Conservation (phyloP, 2,797 vertebrate genomes). For the Taenioides sp. region DNA sequence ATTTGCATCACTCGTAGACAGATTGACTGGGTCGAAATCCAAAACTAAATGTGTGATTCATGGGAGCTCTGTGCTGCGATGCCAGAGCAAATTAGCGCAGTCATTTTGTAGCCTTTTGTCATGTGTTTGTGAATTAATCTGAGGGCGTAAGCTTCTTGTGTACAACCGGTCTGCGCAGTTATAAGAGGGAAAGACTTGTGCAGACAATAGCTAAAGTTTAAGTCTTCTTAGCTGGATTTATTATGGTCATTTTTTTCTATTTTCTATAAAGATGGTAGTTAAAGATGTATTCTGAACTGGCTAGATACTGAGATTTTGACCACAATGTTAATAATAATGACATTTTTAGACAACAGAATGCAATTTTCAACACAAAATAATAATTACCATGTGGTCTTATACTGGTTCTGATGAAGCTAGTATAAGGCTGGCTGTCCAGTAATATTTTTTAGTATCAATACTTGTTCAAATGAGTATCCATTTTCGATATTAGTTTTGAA, state of each 20-base stretch:
- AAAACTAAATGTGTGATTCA: neutral
- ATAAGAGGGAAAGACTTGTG: neutral
- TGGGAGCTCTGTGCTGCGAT: neutral
- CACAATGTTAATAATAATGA: too few relatives aligned
- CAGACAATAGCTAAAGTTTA: neutral
- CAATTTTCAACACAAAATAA: too few relatives aligned
- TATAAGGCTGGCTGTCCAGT: too few relatives aligned
- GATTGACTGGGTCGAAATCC: slow-evolving; percentile 3
- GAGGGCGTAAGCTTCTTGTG: neutral
- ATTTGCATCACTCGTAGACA: slow-evolving; percentile 1
- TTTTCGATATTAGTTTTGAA: too few relatives aligned
- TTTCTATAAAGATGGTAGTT: neutral
- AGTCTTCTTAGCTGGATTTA: neutral
- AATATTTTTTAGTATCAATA: too few relatives aligned
- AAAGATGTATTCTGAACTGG: too few relatives aligned
- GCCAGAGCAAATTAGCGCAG: neutral
- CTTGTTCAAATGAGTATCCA: too few relatives aligned
- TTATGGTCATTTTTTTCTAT: neutral
- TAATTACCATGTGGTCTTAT: too few relatives aligned
- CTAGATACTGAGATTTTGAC: too few relatives aligned
- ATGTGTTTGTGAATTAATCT: neutral
- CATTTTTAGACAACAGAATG: too few relatives aligned
- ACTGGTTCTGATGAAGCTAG: too few relatives aligned
- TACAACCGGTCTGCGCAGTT: neutral
- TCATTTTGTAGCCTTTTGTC: neutral